Evolutionary conservation across 2,797 vertebrate genomes (phyloP).

Genomic region (Halcyon badia): DNA sequence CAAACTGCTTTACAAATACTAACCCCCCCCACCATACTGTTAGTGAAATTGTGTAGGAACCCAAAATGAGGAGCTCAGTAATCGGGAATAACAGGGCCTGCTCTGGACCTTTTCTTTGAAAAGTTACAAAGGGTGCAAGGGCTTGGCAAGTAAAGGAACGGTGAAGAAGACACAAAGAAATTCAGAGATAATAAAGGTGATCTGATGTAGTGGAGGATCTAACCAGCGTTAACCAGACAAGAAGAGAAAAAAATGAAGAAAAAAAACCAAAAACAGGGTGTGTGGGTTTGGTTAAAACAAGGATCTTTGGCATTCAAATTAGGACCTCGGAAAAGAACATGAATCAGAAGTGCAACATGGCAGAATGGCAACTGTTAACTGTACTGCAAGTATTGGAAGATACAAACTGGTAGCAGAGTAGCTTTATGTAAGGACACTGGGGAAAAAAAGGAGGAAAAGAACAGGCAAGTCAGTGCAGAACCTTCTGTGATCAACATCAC

Average conservation of each 20-base stretch:
- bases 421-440: too few species aligned
- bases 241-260: too few species aligned
- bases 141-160: not conserved
- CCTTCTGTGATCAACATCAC: not conserved
- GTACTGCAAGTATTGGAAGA: not conserved
- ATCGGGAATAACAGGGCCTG: not conserved
- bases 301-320: not conserved
- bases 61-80: not conserved
- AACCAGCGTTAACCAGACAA: not conserved
- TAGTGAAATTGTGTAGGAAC: not conserved
- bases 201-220: not conserved
- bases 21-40: not conserved
- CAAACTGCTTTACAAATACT: not conserved
- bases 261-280: too few species aligned
- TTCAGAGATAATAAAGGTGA: not conserved
- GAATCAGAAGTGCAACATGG: accelerated
- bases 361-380: not conserved
- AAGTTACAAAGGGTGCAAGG: not conserved
- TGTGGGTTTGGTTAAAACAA: not conserved
- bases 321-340: accelerated
- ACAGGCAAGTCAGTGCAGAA: not conserved
- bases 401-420: not conserved
- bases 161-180: not conserved
- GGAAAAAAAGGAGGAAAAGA: not conserved
- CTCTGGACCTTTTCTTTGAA: not conserved